Evolutionary conservation across 2,888 invertebrate genomes (phyloP), one percentile per base, ranked within the genome.

Genomic region (Nemapogon koenigi): DNA sequence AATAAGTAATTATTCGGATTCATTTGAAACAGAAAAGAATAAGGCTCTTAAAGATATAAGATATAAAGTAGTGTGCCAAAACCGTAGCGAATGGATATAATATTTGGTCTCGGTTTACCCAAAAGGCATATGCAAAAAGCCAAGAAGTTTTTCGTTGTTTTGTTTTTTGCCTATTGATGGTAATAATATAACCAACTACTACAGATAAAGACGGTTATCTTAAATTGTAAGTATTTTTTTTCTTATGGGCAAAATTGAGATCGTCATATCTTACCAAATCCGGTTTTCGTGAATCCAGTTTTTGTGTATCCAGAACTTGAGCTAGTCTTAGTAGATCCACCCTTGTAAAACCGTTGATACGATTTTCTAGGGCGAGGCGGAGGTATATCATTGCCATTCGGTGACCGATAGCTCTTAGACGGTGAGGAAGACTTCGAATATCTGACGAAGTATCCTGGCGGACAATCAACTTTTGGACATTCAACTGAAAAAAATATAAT

Each of bases 361-460:
- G 75, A 62, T 50, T 62, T 50, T 10, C 72, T 48, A 1, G 68
- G 66, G 14, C 64, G 50, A 2, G 65, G 69, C 13, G 72, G 73
- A 0, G 75, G 73, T 2, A 72, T 50, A 47, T 86, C 78, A 0
- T 75, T 66, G 48, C 88, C 87, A 57, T 88, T 87, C 49, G 89
- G 53, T 88, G 83, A 42, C 82, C 68, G n/a, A 32, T 86, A 58
- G 0, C 87, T 15, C 4, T 6, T 6, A 11, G 14, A n/a, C 3
- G 16, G 17, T 2, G 15, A 25, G 11, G 40, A 16, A 19, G 42
- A 42, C 33, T n/a, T 10, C 2, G 41, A 46, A 45, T 55, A 56
- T 19, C 79, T 67, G 0, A 85, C 66, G 25, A 75, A 71, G 60
- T 88, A 88, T 18, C 83, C 83, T 0, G 80, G 78, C 0, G 86